phyloP scores from a whole-genome alignment of 2,888 invertebrate species.

The Drosophila bunnanda region DNA sequence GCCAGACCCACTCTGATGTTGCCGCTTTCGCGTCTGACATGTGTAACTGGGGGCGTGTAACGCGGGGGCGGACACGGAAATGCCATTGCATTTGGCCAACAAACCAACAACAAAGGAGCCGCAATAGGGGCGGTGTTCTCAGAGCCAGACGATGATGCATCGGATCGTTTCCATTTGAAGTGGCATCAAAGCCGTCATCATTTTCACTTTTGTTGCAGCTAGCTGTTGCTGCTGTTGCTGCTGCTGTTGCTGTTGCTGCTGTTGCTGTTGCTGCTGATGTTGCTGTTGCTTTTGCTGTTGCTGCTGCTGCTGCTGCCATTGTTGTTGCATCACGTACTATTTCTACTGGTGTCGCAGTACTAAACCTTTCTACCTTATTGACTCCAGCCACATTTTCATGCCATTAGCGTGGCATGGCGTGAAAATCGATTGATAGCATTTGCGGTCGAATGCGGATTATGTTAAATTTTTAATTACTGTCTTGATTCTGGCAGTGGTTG shows the following conservation, averaged over 20 bases:
- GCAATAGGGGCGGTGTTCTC: slow-evolving; percentile 23
- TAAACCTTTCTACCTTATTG: slow-evolving; percentile 33
- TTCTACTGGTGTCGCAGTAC: slow-evolving; percentile 17
- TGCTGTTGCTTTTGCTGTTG: background rate
- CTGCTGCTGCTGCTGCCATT: slow-evolving; percentile 2
- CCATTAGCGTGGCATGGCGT: slow-evolving; percentile 46
- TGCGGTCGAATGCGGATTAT: slow-evolving; percentile 29
- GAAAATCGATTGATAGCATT: slow-evolving; percentile 52
- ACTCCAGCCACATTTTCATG: slow-evolving; percentile 47
- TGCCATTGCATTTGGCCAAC: slow-evolving; percentile 41
- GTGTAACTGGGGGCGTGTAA: slow-evolving; percentile 51
- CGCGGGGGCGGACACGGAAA: slow-evolving; percentile 37
- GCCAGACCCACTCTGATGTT: slow-evolving; percentile 13
- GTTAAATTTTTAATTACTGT: slow-evolving; percentile 28
- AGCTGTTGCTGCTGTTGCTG: slow-evolving; percentile 12
- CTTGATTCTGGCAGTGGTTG: slow-evolving; percentile 22
- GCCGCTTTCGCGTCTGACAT: slow-evolving; percentile 53
- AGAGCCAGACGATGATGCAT: slow-evolving; percentile 54
- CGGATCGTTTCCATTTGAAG: slow-evolving; percentile 61
- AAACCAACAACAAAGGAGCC: slow-evolving; percentile 41
- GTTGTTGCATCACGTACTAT: slow-evolving; percentile 10
- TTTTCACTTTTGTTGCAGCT: slow-evolving; percentile 35
- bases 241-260: background rate
- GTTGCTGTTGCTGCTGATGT: background rate
- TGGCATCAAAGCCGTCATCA: slow-evolving; percentile 55